A percentile compares a stretch with the other conserved stretches of the same genome.
Evolutionary conservation across 1,140 invertebrate genomes (phyloP).

Genomic region (Drosophila trapezifrons): DNA sequence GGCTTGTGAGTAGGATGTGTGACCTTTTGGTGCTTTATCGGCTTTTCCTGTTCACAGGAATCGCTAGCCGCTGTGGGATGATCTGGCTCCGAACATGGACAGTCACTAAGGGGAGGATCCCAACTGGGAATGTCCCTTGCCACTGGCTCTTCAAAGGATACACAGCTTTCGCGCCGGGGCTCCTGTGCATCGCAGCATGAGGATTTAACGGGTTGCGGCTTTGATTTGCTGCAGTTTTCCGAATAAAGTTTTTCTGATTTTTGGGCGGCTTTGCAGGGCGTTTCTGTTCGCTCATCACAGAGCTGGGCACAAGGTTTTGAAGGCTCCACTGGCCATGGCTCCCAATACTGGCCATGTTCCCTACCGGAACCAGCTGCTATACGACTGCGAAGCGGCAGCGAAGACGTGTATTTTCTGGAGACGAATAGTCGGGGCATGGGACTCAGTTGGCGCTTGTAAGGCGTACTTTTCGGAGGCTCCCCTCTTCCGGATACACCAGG

Average conservation of each 20-base stretch:
- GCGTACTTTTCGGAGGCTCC: not conserved
- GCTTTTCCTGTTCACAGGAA: not conserved
- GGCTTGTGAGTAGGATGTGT: too few species aligned
- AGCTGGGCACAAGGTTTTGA: too few species aligned
- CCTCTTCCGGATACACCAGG: not conserved
- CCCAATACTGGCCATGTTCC: too few species aligned
- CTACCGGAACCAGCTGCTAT: not conserved
- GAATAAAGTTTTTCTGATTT: not conserved
- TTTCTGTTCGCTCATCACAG: too few species aligned
- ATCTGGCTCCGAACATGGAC: not conserved
- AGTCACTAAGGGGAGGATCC: not conserved
- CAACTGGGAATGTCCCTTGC: not conserved
- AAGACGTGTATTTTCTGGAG: not conserved
- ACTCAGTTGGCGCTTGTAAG: too few species aligned
- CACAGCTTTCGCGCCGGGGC: not conserved
- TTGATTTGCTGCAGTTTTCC: not conserved
- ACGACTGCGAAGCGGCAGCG: too few species aligned
- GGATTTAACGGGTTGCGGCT: not conserved
- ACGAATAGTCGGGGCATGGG: too few species aligned
- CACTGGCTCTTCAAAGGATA: slow-evolving; percentile 5
- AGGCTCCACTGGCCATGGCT: too few species aligned
- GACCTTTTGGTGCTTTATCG: too few species aligned
- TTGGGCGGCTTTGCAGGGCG: not conserved
- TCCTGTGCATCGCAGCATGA: not conserved
- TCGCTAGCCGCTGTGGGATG: too few species aligned